Conservation (phyloP, 2,113 vertebrate species). For the Orientallactaga bullata region DNA sequence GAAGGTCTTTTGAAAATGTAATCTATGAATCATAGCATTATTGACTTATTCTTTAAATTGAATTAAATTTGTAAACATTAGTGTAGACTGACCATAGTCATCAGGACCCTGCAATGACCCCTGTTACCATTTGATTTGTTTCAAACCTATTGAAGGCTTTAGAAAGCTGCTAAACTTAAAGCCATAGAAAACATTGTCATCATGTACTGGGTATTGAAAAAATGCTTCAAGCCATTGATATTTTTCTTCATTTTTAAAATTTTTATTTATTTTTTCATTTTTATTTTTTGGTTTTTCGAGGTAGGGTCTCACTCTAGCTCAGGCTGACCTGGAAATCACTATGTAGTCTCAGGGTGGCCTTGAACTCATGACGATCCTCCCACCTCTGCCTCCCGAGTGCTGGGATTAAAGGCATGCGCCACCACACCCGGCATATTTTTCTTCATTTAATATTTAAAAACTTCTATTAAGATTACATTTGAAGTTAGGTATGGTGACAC, state of each 20-base stretch:
- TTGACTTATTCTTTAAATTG: slow-evolving; percentile 23
- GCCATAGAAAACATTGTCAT: neutral
- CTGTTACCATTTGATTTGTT: slow-evolving; percentile 16
- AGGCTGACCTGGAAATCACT: no score
- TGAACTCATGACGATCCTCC: no score
- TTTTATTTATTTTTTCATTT: no score
- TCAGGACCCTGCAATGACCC: neutral
- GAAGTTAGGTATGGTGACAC: neutral
- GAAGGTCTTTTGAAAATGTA: slow-evolving; percentile 49
- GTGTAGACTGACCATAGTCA: slow-evolving; percentile 1
- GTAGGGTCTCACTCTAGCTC: no score
- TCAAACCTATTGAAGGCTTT: neutral
- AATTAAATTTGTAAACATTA: slow-evolving; percentile 24
- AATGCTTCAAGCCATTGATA: neutral
- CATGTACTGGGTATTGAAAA: neutral
- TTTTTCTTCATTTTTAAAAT: neutral
- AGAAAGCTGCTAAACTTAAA: neutral
- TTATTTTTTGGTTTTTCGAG: no score
- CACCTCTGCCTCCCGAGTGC: no score
- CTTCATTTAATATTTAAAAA: neutral
- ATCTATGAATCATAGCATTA: neutral
- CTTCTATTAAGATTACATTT: slow-evolving; percentile 2
- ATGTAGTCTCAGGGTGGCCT: no score
- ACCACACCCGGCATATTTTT: no score
- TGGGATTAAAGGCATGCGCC: no score